Evolutionary conservation across 1,140 invertebrate species (phyloP), one percentile per base, ranked within the genome.

Genomic region (Leptinotarsa lineolata): DNA sequence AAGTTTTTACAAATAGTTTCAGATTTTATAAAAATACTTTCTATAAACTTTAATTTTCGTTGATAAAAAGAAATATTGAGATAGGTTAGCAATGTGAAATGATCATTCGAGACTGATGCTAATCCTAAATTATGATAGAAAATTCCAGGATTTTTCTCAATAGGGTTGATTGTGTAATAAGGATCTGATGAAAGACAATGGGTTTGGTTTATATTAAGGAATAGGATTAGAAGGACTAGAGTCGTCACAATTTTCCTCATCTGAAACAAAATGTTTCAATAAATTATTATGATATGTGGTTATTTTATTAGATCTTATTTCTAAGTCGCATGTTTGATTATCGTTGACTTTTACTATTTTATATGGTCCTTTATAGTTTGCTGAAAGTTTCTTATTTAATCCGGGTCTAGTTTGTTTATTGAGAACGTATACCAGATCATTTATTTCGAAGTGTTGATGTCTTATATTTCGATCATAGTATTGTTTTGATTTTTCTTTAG

Each of bases 381-480:
- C 60, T 20, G 15, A 39, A n/a, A 78, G 39, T 76, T 78, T 78
- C 72, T 69, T 76, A 45, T n/a, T 68, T 54, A 70, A 8, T 65
- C 74, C 73, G 20, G 59, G 24, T 70, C 61, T 74, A 61, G 45
- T 61, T 13, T 61, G 2, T 48, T 79, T 74, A 67, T 75, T 72
- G 5, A 48, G 12, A 60, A 79, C 46, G n/a, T 65, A 70, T 18
- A 76, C 72, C 4, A 74, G 30, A 54, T 79, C 79, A 72, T 72
- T 69, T 20, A 79, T 54, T 72, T 79, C 73, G 45, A 79, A 80
- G 20, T 79, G 65, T 45, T 15, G 21, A 22, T 44, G 21, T 4
- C 74, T 77, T 12, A 72, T n/a, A 20, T 80, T 78, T 64, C 76
- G 70, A 78, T 84, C 82, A 46, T 82, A 82, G 16, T 79, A 71